Conservation (phyloP, 2,113 vertebrate species). For the Nesoenas mayeri region DNA sequence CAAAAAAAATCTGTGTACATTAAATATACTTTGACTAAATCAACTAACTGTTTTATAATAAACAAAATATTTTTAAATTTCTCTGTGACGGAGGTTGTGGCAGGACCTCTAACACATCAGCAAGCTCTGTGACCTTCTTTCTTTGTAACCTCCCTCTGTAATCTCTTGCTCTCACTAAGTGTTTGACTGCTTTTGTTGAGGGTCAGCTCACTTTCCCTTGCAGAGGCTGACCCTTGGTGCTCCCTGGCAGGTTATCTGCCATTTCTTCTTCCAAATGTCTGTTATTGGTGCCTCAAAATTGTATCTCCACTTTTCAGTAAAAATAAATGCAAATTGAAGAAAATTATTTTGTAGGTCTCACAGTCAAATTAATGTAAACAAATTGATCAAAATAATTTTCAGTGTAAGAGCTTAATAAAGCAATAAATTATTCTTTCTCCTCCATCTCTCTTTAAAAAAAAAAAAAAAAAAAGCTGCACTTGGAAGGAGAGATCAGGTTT, state of each 20-base stretch:
- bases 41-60: background rate
- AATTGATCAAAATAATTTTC: background rate
- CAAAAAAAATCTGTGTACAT: background rate
- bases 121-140: background rate
- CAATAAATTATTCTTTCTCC: background rate
- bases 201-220: background rate
- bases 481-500: background rate
- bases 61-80: background rate
- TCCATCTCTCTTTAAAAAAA: background rate
- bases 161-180: background rate
- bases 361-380: background rate
- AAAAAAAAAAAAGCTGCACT: too few relatives aligned
- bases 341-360: background rate
- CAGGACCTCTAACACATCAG: background rate
- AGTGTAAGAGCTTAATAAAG: background rate
- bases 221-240: fast-evolving
- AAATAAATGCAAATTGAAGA: background rate
- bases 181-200: background rate
- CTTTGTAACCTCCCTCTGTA: background rate
- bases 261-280: background rate
- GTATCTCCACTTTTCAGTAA: background rate
- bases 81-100: background rate
- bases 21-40: background rate
- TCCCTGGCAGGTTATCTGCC: background rate
- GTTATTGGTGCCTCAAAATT: background rate